A percentile compares a stretch with the other conserved stretches of the same genome.
Evolutionary conservation across 2,888 invertebrate species (phyloP).

Genomic region (Netelia virgata): DNA sequence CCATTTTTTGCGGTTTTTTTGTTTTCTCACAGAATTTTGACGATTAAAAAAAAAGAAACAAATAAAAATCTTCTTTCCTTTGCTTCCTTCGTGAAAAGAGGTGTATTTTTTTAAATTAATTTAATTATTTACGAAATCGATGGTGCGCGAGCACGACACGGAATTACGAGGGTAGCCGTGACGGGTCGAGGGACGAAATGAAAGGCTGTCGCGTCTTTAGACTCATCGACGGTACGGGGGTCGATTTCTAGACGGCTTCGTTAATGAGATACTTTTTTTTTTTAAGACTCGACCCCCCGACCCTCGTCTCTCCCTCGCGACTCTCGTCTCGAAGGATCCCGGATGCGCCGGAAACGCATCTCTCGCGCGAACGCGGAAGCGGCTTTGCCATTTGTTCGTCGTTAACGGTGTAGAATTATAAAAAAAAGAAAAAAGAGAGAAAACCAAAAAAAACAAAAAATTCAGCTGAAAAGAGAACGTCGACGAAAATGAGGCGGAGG

Average conservation of each 20-base stretch:
- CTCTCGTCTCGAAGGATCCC: conserved; percentile 33
- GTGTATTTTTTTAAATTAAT: background rate
- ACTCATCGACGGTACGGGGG: conserved; percentile 59
- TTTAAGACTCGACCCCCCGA: conserved; percentile 47
- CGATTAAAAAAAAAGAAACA: background rate
- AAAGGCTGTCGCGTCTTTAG: conserved; percentile 45
- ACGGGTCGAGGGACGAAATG: background rate
- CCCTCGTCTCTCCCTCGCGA: conserved; percentile 14
- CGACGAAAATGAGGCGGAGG: conserved; percentile 3
- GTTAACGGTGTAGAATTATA: conserved; percentile 62
- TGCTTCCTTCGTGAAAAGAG: too few species aligned
- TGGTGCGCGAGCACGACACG: background rate
- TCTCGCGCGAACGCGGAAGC: conserved; percentile 53
- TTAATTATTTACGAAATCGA: background rate
- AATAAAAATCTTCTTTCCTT: too few species aligned
- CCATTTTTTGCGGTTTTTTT: too few species aligned
- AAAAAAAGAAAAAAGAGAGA: conserved; percentile 14
- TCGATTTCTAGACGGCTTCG: conserved; percentile 53
- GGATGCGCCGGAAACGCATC: conserved; percentile 60
- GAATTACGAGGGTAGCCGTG: background rate
- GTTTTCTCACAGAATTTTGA: too few species aligned
- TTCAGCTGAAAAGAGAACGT: background rate
- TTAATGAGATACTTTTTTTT: conserved; percentile 69
- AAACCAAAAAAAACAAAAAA: background rate
- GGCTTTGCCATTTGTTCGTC: conserved; percentile 64